Percentiles rank a stretch among this genome's conserved stretches.
Conservation (phyloP, 2,888 invertebrate genomes). For the Andrena minutula region DNA sequence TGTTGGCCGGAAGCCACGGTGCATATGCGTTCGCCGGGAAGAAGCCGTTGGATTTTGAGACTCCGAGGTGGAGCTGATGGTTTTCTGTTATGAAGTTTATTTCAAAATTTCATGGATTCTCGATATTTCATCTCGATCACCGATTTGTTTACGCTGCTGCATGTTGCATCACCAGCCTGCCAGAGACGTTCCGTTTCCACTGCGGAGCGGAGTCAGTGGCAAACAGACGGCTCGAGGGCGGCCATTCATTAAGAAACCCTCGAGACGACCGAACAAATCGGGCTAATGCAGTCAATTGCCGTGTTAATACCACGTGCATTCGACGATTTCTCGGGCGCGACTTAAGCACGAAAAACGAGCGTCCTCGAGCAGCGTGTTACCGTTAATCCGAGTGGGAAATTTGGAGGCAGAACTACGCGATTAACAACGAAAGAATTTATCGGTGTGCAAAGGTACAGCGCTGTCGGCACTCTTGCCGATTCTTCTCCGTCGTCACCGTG, state of each 20-base stretch:
- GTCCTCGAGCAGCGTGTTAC: constrained; percentile 1
- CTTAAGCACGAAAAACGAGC: constrained; percentile 7
- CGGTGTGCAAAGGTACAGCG: background rate
- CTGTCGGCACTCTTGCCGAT: background rate
- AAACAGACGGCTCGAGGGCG: constrained; percentile 3
- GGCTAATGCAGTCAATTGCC: constrained; percentile 35
- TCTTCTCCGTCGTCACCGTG: background rate
- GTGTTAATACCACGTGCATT: constrained; percentile 36
- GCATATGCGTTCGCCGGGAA: background rate
- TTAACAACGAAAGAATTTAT: background rate
- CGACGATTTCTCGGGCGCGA: constrained; percentile 17
- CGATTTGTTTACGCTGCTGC: too few species aligned
- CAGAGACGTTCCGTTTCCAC: background rate
- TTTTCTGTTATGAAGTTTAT: background rate
- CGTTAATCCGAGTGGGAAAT: constrained; percentile 22
- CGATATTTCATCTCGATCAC: too few species aligned
- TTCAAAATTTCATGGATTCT: too few species aligned
- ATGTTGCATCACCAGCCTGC: too few species aligned
- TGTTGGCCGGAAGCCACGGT: background rate
- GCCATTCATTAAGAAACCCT: constrained; percentile 45
- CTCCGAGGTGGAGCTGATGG: background rate
- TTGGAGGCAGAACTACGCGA: constrained; percentile 1
- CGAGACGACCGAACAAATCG: constrained; percentile 35
- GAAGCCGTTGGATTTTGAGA: background rate
- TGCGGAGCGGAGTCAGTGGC: background rate